A percentile compares a stretch with the other conserved stretches of the same genome.
phyloP scores from a whole-genome alignment of 2,797 vertebrate species.

The Moxostoma hubbsi region DNA sequence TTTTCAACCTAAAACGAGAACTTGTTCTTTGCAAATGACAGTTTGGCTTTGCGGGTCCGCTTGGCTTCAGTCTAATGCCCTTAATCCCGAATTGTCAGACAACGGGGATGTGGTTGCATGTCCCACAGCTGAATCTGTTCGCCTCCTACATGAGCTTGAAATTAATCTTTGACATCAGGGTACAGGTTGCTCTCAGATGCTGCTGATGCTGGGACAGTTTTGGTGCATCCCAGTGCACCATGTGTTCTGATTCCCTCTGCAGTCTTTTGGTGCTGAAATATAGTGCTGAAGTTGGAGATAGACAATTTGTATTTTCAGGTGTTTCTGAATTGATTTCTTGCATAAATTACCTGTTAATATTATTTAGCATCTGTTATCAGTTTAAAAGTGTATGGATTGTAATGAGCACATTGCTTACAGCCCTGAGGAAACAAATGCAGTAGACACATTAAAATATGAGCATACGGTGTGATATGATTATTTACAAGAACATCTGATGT shows the following conservation, averaged over 20 bases:
- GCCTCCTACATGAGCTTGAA: neutral
- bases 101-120: slow-evolving; percentile 22
- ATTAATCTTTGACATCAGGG: slow-evolving; percentile 17
- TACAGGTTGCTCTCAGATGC: slow-evolving; percentile 5
- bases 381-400: neutral
- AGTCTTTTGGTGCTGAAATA: slow-evolving; percentile 40
- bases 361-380: neutral
- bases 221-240: slow-evolving; percentile 34
- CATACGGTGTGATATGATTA: neutral
- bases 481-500: neutral
- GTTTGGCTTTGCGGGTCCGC: slow-evolving; percentile 35
- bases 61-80: slow-evolving; percentile 38
- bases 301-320: too few relatives aligned
- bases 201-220: slow-evolving; percentile 37
- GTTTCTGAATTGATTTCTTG: neutral
- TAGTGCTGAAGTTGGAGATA: slow-evolving; percentile 16
- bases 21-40: slow-evolving; percentile 35
- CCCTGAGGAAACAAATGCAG: neutral
- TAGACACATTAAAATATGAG: neutral
- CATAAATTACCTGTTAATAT: slow-evolving; percentile 3
- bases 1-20: neutral
- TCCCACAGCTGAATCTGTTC: slow-evolving; percentile 8
- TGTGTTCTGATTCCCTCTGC: slow-evolving; percentile 33
- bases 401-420: neutral
- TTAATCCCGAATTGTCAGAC: slow-evolving; percentile 50